These are phyloP conservation scores for Lasioglossum calceatum DNA, from an alignment of 2,888 invertebrate species.

Conservation along the genomic window DNA sequence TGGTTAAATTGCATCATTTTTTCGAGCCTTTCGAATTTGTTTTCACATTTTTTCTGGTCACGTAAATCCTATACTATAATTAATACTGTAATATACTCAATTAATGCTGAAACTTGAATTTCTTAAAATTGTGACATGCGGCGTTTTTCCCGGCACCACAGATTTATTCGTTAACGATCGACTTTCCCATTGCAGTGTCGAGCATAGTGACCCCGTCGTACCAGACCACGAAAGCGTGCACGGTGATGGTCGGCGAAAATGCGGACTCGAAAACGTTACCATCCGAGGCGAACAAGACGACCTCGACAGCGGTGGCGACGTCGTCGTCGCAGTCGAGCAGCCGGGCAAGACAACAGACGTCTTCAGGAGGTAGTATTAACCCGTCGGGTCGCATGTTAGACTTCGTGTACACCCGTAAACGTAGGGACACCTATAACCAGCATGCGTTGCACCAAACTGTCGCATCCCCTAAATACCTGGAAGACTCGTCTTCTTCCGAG, in stretches of 20 bases:
- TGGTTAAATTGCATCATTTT: no score
- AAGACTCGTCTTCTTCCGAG: slow-evolving; percentile 34
- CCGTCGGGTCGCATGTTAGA: slow-evolving; percentile 78
- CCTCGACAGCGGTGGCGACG: slow-evolving; percentile 88
- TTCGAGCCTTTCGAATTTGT: no score
- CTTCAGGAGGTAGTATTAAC: slow-evolving; percentile 85
- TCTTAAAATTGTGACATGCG: no score
- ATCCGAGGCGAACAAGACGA: slow-evolving; percentile 90
- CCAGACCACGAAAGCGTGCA: slow-evolving; percentile 93
- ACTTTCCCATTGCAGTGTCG: slow-evolving; percentile 86
- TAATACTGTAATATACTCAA: no score
- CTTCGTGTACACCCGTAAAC: slow-evolving; percentile 86
- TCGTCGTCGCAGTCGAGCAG: slow-evolving; percentile 87
- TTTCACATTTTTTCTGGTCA: no score
- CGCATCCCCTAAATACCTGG: slow-evolving; percentile 68
- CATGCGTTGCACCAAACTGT: slow-evolving; percentile 84
- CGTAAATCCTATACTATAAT: no score
- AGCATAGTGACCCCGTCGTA: slow-evolving; percentile 94
- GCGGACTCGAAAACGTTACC: slow-evolving; percentile 89
- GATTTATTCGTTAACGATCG: no score
- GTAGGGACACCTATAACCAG: slow-evolving; percentile 89
- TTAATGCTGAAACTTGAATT: no score
- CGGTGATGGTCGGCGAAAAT: slow-evolving; percentile 93
- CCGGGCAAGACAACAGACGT: slow-evolving; percentile 82
- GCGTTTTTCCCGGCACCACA: no score